Conservation (phyloP, 2,888 invertebrate genomes). For the Nyleta sp. region DNA sequence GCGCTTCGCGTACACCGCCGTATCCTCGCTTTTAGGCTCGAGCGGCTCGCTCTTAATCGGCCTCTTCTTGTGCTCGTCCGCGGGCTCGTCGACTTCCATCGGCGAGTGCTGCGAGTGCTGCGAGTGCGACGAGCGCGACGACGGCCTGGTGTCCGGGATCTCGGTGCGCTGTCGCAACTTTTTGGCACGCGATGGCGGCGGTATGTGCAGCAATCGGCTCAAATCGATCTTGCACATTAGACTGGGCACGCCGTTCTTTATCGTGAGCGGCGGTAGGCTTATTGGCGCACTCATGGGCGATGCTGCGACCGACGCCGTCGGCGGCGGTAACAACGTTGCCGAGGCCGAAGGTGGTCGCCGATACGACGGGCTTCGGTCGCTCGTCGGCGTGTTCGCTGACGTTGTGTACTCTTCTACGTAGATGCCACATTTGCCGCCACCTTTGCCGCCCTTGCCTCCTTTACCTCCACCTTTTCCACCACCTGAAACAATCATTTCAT, state of each 20-base stretch:
- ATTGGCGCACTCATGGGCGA: conserved; percentile 58
- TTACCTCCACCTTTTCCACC: conserved; percentile 85
- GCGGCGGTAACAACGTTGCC: conserved; percentile 43
- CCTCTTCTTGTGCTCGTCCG: conserved; percentile 60
- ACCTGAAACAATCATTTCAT: conserved; percentile 35
- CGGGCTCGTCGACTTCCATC: conserved; percentile 75
- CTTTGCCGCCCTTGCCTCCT: conserved; percentile 86
- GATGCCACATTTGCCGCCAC: conserved; percentile 86
- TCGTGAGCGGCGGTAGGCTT: conserved; percentile 72
- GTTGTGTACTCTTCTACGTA: conserved; percentile 80
- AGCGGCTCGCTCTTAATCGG: conserved; percentile 58
- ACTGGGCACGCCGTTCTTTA: conserved; percentile 77
- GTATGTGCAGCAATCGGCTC: conserved; percentile 78
- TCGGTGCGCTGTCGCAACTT: conserved; percentile 83
- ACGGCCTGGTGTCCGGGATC: conserved; percentile 83
- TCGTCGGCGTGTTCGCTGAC: conserved; percentile 78
- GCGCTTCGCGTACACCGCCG: conserved; percentile 66
- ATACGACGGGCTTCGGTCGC: conserved; percentile 82
- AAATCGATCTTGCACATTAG: conserved; percentile 83
- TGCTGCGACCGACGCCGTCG: conserved; percentile 69
- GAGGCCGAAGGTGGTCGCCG: conserved; percentile 73
- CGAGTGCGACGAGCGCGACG: conserved; percentile 74
- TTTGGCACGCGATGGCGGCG: conserved; percentile 81
- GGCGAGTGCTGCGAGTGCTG: conserved; percentile 34
- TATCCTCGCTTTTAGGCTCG: conserved; percentile 67